Base-by-base conservation (phyloP, 64 coral and sea anemone genomes). In the Hydrozoanthus tunicans region DNA sequence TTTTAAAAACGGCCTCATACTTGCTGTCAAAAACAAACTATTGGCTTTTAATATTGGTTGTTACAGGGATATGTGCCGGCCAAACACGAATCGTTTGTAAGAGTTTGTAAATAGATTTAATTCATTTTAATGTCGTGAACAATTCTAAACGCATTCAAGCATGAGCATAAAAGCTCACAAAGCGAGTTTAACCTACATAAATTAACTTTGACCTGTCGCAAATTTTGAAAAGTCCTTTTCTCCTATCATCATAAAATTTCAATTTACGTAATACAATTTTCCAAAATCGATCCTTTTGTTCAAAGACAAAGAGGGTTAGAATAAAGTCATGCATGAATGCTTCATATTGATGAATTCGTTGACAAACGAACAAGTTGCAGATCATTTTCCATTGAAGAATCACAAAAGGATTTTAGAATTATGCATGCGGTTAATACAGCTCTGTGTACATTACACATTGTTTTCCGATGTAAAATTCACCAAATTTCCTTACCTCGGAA, bases 401-500 rank as follows among this genome's bases (percentile, higher is more conserved):
- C 20, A 57, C 6, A 57, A 79, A 79, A 17, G 13, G 20, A n/a
- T 15, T 79, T 66, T 66, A 11, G 4, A 78, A 78, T 79, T 79
- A 79, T 79, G 54, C 55, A 24, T 9, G 55, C 13, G 58, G 58
- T 79, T 55, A 58, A 56, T 9, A 43, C 32, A 13, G 23, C 52
- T 58, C 52, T 15, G 75, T 78, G 9, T 43, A 43, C 32, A 43
- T 43, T 43, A 43, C 32, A 66, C 17, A 11, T 66, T 66, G 64
- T 66, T 66, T 66, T 66, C 64, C 5, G 10, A 4, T 66, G 12
- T 14, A 66, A 15, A 66, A 5, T 43, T 0, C 32, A 43, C 32
- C 32, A 17, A 66, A 4, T 11, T 43, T 7, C 14, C 84, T 20
- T 73, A 88, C 84, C 84, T 88, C 84, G 9, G 84, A 88, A 7